Evolutionary conservation across 2,888 invertebrate genomes (phyloP), one percentile per base, ranked within the genome.

Genomic region (Aphodius granarius): DNA sequence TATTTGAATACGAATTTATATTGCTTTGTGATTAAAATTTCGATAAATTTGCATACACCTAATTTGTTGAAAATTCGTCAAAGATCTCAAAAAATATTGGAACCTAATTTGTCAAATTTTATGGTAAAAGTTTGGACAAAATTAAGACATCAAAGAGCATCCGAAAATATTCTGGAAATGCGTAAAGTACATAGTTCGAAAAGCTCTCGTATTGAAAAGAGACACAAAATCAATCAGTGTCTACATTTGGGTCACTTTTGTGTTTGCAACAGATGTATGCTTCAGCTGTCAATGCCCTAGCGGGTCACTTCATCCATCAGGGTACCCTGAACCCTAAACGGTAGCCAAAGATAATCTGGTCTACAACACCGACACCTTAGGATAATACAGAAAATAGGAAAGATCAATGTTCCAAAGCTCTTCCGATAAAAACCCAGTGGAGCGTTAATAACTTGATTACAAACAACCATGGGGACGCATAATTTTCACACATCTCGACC

Each of bases 181-280:
- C 4, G 4, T 43, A 43, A 43, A 3, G 43, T 43, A 43, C 43
- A 43, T 13, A 43, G 43, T 9, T 43, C 43, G 43, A 9, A 43
- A 43, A 43, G 43, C 43, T 43, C 43, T 43, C 43, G 9, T 43
- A 43, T 43, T 43, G 43, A 43, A 43, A 43, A 43, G 43, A 72
- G 72, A 72, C 72, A 18, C 72, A 63, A 20, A 72, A 72, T 72
- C 72, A 72, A 72, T 72, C 72, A 72, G 63, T 63, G 72, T 43
- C 72, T 63, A n/a, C 72, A 19, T 72, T 72, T 63, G 63, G 63
- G 18, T 17, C 62, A 72, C 72, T 63, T 73, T 73, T 73, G 73
- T 65, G 65, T 65, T 22, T 73, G n/a, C 71, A 18, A 16, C 71
- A 71, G 71, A 71, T 71, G 71, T 43, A 23, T 62, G 17, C 16